Base-by-base conservation (phyloP, 1,140 invertebrate species). In the Drosophila chauvacae region DNA sequence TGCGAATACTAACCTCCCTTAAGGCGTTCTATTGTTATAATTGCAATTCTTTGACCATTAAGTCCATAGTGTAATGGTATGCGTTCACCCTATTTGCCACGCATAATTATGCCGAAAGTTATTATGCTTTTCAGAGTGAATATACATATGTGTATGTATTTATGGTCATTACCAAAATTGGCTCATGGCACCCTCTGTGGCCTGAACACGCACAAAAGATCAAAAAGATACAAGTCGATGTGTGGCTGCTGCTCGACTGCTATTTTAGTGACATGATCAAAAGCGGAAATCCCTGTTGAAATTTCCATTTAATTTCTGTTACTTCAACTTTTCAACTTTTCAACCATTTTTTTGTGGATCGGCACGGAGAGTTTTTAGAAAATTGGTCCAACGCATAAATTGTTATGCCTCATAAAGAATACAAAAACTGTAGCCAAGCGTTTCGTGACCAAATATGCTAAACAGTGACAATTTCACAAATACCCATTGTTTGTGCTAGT, bases 361-460 rank as follows among this genome's bases (percentile, higher is more conserved):
- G 39, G 7, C 39, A 41, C 39, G 20, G 20, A 26, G 23, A n/a
- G 47, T 28, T 63, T 44, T 30, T 68, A 45, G 35, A 62, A 70
- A 82, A 82, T 66, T 70, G 62, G 75, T 70, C 48, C 56, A 85
- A 83, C 85, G 84, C 77, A 88, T 88, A 88, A 88, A 83, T 87
- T 87, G 84, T 83, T 87, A 80, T 82, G 83, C 70, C 83, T 86
- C 76, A 83, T 86, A 86, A 83, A 86, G 75, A 86, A 83, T 77
- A 77, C 61, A 74, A 71, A 65, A 77, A 61, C 42, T 64, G 70
- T 68, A 76, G 78, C 71, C 65, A 76, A 87, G 61, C 84, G 45
- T 88, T 81, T 88, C 85, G 85, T 88, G 85, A 88, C 85, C 85
- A 90, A 88, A 88, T 88, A 88, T 88, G 85, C 85, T 88, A 88